Evolutionary conservation across 2,888 invertebrate genomes (phyloP).

Genomic region (Epsilonema sp.): DNA sequence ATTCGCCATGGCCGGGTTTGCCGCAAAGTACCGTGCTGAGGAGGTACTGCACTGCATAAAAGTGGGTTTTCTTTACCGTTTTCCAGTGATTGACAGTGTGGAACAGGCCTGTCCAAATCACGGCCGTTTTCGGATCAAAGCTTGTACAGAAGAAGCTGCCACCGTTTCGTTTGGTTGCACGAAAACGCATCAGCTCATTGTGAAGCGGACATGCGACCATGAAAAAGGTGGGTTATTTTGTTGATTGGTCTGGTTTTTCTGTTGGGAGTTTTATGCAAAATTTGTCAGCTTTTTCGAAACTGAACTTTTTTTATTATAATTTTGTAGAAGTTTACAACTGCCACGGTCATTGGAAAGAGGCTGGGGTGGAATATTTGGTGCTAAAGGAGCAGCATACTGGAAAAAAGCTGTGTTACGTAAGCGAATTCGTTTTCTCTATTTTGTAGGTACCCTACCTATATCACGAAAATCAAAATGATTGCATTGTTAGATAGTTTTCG

Average conservation of each 20-base stretch:
- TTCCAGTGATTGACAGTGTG: neutral
- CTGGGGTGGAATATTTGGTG: neutral
- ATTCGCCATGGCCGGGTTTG: no score
- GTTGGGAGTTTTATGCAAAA: no score
- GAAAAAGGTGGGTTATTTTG: neutral
- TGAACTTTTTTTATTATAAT: neutral
- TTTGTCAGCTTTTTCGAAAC: neutral
- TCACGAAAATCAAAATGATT: no score
- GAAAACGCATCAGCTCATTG: neutral
- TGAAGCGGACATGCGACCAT: neutral
- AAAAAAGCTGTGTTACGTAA: neutral
- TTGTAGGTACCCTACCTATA: no score
- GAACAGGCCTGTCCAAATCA: neutral
- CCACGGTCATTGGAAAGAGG: neutral
- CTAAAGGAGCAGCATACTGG: conserved; percentile 1
- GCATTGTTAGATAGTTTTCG: no score
- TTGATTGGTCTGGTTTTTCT: no score
- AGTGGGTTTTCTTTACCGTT: no score
- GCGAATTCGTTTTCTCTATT: neutral
- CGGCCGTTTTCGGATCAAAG: neutral
- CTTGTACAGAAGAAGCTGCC: neutral
- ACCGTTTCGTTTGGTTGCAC: neutral
- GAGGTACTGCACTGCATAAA: no score
- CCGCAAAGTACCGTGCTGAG: no score
- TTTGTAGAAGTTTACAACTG: neutral